Percentiles rank a stretch among this genome's conserved stretches.
Evolutionary conservation across 2,888 invertebrate species (phyloP).

Genomic region (Eupithecia exiguata): DNA sequence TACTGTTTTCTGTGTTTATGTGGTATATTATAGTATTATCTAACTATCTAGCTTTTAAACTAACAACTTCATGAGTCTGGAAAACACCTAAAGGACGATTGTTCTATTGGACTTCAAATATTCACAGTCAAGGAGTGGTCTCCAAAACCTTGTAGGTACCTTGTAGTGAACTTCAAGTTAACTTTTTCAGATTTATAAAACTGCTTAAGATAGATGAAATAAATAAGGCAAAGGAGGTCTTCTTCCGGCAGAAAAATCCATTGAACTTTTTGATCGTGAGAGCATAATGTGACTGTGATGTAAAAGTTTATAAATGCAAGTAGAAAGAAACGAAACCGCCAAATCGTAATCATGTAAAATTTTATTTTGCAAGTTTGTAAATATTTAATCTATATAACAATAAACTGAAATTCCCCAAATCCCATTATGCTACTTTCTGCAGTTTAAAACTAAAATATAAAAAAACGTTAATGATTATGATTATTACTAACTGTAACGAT

Average conservation of each 20-base stretch:
- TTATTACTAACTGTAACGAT: slow-evolving; percentile 4
- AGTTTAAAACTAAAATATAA: not conserved
- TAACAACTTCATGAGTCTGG: not conserved
- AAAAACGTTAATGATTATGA: slow-evolving; percentile 20
- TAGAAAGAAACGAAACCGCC: not conserved
- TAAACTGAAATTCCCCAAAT: not conserved
- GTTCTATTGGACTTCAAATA: too few species aligned
- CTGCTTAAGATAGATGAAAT: too few species aligned
- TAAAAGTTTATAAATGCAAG: not conserved
- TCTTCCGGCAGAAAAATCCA: too few species aligned
- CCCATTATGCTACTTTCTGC: not conserved
- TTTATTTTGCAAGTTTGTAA: not conserved
- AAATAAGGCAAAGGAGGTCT: too few species aligned
- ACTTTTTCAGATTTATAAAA: not conserved
- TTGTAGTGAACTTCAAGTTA: too few species aligned
- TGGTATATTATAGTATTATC: too few species aligned
- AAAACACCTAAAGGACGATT: too few species aligned
- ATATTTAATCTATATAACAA: not conserved
- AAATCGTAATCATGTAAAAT: not conserved
- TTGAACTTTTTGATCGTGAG: too few species aligned
- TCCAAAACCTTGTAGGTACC: too few species aligned
- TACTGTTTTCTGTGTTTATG: too few species aligned
- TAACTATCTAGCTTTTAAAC: too few species aligned
- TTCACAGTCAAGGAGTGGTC: not conserved
- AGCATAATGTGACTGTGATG: too few species aligned